Evolutionary conservation across 2,797 vertebrate species (phyloP).

Genomic region (Ibycter americanus): DNA sequence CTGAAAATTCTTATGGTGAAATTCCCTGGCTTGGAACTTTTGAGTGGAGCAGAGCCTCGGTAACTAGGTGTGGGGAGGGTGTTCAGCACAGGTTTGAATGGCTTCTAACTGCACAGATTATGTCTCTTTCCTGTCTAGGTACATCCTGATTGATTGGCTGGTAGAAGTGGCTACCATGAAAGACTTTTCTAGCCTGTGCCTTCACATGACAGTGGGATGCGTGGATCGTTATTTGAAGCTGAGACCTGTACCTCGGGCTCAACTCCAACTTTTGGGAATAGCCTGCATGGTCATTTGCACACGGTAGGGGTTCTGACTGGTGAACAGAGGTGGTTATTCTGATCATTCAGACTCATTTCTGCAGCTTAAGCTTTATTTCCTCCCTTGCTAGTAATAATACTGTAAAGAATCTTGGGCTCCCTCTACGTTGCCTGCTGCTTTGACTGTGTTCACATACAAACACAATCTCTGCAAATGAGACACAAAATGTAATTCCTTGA

Average conservation of each 20-base stretch:
- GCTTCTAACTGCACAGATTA: not conserved
- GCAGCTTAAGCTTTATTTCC: not conserved
- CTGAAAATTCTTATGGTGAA: not conserved
- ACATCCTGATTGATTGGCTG: conserved; percentile 97
- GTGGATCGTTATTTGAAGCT: conserved; percentile 91
- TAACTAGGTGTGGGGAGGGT: not conserved
- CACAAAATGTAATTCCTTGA: not conserved
- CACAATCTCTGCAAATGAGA: not conserved
- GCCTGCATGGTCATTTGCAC: conserved; percentile 99
- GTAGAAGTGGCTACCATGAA: conserved; percentile 99
- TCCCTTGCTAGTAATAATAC: not conserved
- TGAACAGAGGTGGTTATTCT: not conserved
- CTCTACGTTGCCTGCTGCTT: not conserved
- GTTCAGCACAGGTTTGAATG: not conserved
- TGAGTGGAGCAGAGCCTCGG: not conserved
- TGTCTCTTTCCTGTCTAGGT: conserved; percentile 74
- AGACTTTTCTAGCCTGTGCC: conserved; percentile 92
- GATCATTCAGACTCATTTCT: not conserved
- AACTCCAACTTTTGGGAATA: conserved; percentile 93
- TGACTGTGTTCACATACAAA: not conserved
- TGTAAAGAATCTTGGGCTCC: not conserved
- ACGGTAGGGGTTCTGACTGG: conserved; percentile 77
- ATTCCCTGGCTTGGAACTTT: not conserved
- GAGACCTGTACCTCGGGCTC: conserved; percentile 86
- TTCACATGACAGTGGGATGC: conserved; percentile 92